Evolutionary conservation across 2,113 vertebrate species (phyloP), one percentile per base, ranked within the genome.

Genomic region (Siniperca knerii): DNA sequence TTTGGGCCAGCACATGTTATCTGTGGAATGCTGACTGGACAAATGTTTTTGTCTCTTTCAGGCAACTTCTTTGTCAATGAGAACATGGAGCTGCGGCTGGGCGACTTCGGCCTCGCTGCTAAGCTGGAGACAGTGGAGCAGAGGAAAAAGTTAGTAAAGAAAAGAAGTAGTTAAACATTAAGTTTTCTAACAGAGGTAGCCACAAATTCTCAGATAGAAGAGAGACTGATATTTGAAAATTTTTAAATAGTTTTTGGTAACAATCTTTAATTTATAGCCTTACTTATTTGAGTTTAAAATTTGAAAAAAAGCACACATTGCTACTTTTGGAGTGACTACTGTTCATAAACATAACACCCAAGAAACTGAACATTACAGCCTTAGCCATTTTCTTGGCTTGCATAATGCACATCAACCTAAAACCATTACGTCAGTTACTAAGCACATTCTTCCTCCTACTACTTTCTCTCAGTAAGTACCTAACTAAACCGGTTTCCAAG

Each of bases 1-100:
- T 82, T 81, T 25, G 58, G 60, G 21, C 6, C 48, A 15, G 61
- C 81, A 15, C 13, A 15, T 75, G 80, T 64, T 66, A 86, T 86
- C 55, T 74, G 76, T 71, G 82, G 86, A 90, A 89, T 89, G 89
- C 89, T 91, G 77, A 92, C 87, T 8, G 10, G 54, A 54, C 68
- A 23, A 71, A 88, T 90, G 83, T 58, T 64, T 86, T 81, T 90
- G 77, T 79, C 81, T 87, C 69, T 90, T 88, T 75, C 75, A 99
- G 98, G 98, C 87, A 99, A 99, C 91, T 99, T 99, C 89, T 99
- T 99, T 95, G 96, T 99, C 91, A 99, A 97, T n/a, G 98, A 99
- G 91, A 97, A 97, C 93, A 99, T 99, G 98, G 98, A 99, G 79
- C 93, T 99, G 87, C 97, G 98, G 87, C 95, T 99, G 80, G 98